Base-by-base conservation (phyloP, 2,797 vertebrate species). In the Varecia variegata region DNA sequence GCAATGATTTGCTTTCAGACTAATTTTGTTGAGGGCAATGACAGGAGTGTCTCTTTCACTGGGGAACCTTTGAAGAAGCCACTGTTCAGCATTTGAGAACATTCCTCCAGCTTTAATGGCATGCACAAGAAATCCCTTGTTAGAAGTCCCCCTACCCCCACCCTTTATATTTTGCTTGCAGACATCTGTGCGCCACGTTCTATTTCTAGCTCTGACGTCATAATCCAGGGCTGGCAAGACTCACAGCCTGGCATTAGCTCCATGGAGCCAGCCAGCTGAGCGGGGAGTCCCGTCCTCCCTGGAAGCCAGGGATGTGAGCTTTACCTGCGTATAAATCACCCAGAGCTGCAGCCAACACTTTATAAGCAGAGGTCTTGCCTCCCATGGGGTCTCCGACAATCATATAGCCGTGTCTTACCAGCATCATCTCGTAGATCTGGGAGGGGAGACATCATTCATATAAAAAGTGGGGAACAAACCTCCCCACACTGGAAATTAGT, bases 381-480 rank as follows among this genome's bases (percentile, higher is more conserved):
- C 99, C 99, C 96, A 99, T 97, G 8, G 99, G 98, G 32, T 99
- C 99, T 93, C 99, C 99, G 13, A 99, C 99, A 90, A 99, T 99
- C 99, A 99, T 99, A 93, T 99, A 99, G 40, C 99, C 99, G 0
- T 99, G 99, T 18, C 99, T 99, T 32, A 99, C 99, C 98, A 99
- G 96, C 99, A 99, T 99, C 99, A 99, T 99, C 97, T 99, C 99
- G 0, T 99, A 99, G 93, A 99, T 98, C 99, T 99, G 96, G n/a
- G 47, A 82, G 65, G 73, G 58, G 76, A 95, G 77, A 94, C 21
- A 84, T 23, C 40, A 52, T 6, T 30, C 40, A 52, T 5, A 35
- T 4, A 65, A 84, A 65, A 82, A 50, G 32, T 54, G 52, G 20
- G 20, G 52, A 54, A 20, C 20, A 71, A 58, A 77, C 6, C 62